phyloP scores from a whole-genome alignment of 1,140 invertebrate genomes.

The Meteorus sp. region DNA sequence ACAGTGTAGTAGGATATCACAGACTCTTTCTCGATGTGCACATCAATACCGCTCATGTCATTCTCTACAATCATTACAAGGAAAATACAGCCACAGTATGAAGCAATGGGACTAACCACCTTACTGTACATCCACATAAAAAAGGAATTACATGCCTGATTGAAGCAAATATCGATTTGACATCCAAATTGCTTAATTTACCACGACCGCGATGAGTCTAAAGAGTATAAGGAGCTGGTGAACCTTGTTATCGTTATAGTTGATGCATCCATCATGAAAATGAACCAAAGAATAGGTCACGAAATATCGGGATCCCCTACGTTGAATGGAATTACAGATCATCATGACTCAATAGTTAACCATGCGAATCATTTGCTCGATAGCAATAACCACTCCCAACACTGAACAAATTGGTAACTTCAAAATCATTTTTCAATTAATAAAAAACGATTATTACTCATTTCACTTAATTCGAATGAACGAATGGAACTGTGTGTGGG shows the following conservation, averaged over 20 bases:
- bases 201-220: conserved; percentile 1
- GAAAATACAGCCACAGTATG: conserved; percentile 11
- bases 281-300: conserved; percentile 5
- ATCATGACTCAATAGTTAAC: too few species aligned
- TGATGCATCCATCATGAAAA: background rate
- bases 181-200: conserved; percentile 30
- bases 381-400: too few species aligned
- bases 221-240: conserved; percentile 3
- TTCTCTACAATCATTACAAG: background rate
- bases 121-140: too few species aligned
- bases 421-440: too few species aligned
- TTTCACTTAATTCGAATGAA: too few species aligned
- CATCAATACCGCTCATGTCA: too few species aligned
- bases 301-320: background rate
- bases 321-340: too few species aligned
- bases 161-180: conserved; percentile 5
- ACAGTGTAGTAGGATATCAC: conserved; percentile 3
- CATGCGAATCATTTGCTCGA: too few species aligned
- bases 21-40: too few species aligned
- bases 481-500: too few species aligned
- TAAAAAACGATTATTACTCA: too few species aligned
- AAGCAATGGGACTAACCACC: background rate
- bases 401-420: too few species aligned
- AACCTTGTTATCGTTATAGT: conserved; percentile 14
- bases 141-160: conserved; percentile 10